These are phyloP conservation scores for Harpagus bidentatus DNA, from an alignment of 2,113 vertebrate species.

Conservation along the genomic window DNA sequence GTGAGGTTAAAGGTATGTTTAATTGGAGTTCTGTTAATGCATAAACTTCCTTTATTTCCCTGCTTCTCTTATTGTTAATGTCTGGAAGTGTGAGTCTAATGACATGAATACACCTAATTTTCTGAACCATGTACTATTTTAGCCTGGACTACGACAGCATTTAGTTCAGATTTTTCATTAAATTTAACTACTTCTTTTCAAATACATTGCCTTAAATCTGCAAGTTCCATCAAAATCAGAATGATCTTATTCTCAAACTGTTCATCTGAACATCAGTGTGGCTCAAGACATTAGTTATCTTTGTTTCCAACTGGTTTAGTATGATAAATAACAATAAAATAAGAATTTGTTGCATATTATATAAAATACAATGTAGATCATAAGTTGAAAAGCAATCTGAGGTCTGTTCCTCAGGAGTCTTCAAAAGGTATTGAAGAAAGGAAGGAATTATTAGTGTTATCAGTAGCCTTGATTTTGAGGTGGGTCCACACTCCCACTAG, in stretches of 20 bases:
- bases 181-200: neutral
- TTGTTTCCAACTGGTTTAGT: neutral
- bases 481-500: neutral
- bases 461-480: neutral
- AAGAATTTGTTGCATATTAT: neutral
- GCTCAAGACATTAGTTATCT: neutral
- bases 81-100: neutral
- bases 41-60: neutral
- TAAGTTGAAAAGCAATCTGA: neutral
- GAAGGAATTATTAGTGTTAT: neutral
- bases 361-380: neutral
- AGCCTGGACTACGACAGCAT: neutral
- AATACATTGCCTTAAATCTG: neutral
- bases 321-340: neutral
- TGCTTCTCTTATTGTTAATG: neutral
- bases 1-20: neutral
- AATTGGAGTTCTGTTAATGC: neutral
- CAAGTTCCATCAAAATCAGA: neutral
- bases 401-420: neutral
- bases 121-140: neutral
- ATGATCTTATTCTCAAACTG: neutral
- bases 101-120: neutral
- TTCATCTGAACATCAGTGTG: neutral
- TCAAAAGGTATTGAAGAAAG: neutral
- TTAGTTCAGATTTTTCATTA: neutral